Evolutionary conservation across 1,140 invertebrate genomes (phyloP).

Genomic region (Brachystomella parvula): DNA sequence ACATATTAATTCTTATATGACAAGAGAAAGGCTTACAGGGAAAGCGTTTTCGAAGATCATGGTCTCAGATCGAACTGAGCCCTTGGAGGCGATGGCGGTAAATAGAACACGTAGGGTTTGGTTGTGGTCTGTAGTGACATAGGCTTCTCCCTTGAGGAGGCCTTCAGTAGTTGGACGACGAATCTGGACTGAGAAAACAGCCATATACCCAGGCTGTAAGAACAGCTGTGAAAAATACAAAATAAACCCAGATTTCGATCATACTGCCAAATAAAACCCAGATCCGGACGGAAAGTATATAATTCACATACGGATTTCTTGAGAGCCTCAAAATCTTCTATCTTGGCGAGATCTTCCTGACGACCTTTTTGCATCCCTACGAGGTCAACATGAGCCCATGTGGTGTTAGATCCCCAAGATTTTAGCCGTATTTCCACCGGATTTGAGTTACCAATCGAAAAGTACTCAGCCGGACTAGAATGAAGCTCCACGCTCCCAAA

Average conservation of each 20-base stretch:
- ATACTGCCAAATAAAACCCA: background rate
- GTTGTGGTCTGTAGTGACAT: slow-evolving; percentile 36
- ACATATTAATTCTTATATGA: background rate
- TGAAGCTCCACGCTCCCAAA: slow-evolving; percentile 66
- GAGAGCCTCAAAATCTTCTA: slow-evolving; percentile 35
- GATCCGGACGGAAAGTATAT: background rate
- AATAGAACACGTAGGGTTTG: slow-evolving; percentile 35
- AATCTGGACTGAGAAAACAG: slow-evolving; percentile 63
- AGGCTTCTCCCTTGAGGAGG: slow-evolving; percentile 57
- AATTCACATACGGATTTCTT: slow-evolving; percentile 32
- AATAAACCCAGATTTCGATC: background rate
- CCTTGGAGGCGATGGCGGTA: slow-evolving; percentile 34
- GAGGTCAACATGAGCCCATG: slow-evolving; percentile 57
- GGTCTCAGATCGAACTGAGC: slow-evolving; percentile 47
- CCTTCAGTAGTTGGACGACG: slow-evolving; percentile 61
- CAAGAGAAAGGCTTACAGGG: slow-evolving; percentile 55
- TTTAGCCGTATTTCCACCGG: slow-evolving; percentile 61
- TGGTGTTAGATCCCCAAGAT: slow-evolving; percentile 59
- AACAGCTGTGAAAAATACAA: slow-evolving; percentile 44
- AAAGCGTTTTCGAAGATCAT: slow-evolving; percentile 71
- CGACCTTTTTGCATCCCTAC: slow-evolving; percentile 58
- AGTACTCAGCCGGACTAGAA: slow-evolving; percentile 57
- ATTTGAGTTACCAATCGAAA: slow-evolving; percentile 67
- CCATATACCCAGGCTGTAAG: slow-evolving; percentile 59
- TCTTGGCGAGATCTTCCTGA: slow-evolving; percentile 35